Evolutionary conservation across 2,113 vertebrate species (phyloP).

Genomic region (Ceuthmochares aereus): DNA sequence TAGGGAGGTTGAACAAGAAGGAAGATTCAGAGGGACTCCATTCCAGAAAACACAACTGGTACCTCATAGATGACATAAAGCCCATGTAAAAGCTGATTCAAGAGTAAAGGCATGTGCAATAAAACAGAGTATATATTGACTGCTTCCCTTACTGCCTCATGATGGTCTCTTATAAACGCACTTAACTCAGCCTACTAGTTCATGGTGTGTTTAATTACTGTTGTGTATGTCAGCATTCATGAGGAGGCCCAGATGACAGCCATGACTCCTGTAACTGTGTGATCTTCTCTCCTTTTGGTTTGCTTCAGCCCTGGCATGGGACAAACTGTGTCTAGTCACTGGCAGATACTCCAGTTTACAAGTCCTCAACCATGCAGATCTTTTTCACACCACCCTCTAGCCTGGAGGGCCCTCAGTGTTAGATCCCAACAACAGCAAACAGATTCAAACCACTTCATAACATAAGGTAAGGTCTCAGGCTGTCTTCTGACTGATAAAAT

Average conservation of each 20-base stretch:
- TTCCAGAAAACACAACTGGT: conserved; percentile 2
- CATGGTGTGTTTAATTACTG: not conserved
- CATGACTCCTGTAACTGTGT: not conserved
- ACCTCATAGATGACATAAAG: not conserved
- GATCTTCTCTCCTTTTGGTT: not conserved
- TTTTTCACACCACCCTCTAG: not conserved
- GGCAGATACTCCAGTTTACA: not conserved
- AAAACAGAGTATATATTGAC: not conserved
- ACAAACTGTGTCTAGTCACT: not conserved
- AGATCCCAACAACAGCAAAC: not conserved
- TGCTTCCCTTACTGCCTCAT: not conserved
- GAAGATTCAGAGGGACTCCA: not conserved
- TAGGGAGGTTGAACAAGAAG: not conserved
- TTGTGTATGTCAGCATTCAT: not conserved
- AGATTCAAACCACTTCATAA: not conserved
- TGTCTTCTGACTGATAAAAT: not conserved
- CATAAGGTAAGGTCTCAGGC: not conserved
- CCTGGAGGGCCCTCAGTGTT: not conserved
- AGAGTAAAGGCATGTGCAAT: not conserved
- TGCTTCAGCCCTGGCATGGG: not conserved
- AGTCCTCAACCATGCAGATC: not conserved
- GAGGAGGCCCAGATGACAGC: not conserved
- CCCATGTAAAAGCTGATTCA: conserved; percentile 42
- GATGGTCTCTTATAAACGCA: not conserved
- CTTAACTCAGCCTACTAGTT: not conserved